Evolutionary conservation across 2,113 vertebrate species (phyloP), one percentile per base, ranked within the genome.

Genomic region (Natator depressus): DNA sequence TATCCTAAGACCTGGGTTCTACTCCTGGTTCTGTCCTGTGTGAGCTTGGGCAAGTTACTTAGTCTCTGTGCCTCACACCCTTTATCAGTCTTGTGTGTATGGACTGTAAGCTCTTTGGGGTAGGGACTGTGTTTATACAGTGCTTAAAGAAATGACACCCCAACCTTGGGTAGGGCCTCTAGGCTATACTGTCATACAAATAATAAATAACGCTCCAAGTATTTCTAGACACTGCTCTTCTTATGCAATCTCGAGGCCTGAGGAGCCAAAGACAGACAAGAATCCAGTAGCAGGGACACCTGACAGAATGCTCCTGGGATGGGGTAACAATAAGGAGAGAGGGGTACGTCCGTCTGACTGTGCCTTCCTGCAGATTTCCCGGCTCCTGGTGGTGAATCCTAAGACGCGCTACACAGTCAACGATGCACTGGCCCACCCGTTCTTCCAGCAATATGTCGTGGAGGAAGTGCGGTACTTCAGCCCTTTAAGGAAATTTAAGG

Each of bases 401-500:
- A 98, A 96, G 91, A 94, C 96, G 81, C 98, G 99, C 35, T 99
- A 95, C 97, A 99, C 99, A 0, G 99, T 98, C 1, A 93, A 93
- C 0, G 99, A 99, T 27, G 99, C 98, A 24, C 97, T 99, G 59
- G 99, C 98, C 3, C 99, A 99, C 76, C 98, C 99, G 1, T 99
- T 99, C 98, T 99, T 99, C 98, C 99, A 99, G 96, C 99, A 99
- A 96, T 99, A 99, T 1, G 97, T 98, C 0, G 99, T 98, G 42
- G 98, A 99, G 65, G 99, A 99, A 97, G 99, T 99, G 22, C 98
- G 99, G 13, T 98, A 99, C 97, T 99, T 99, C 98, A 99, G 98
- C 94, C 99, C 99, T 0, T 98, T 99, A 97, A 98, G 98, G 53
- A 99, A 98, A 42, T 99, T 99, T 97, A 99, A 99, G 99, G 99